Evolutionary conservation across 92 coral and sea anemone species (phyloP), one percentile per base, ranked within the genome.

Genomic region (Pocillopora meandrina): DNA sequence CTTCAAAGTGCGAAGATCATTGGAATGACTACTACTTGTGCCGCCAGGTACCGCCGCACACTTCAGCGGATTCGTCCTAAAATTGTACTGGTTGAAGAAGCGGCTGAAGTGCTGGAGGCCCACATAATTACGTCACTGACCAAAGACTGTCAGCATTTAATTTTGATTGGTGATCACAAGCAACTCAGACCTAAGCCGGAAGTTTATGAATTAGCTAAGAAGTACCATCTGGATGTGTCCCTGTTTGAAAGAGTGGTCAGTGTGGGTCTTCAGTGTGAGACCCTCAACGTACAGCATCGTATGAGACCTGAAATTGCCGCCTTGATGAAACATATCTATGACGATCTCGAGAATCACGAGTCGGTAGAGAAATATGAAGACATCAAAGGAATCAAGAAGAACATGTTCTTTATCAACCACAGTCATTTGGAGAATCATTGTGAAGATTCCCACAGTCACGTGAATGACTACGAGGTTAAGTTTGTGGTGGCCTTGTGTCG

Each of bases 91-190:
- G 88, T 93, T 19, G 98, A 95, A 82, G 98, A 95, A 84, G 98
- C 98, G 15, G 96, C 98, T 56, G 98, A 95, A 57, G 92, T 95
- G 65, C 90, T 95, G 71, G 98, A 95, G 91, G 98, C 95, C 80
- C 98, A 95, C 80, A 82, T 91, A 21, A 84, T 95, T 75, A 92
- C 93, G 73, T 90, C 95, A 23, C 85, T 95, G 58, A 91, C 92
- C 12, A 82, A 87, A 19, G 90, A 81, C 35, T 92, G 98, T 74
- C 90, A 93, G 61, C 98, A 95, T 64, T 76, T 93, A 85, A 92
- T 95, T 82, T 93, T 95, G 70, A 95, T 95, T 82, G 98, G 98
- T 55, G 96, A 95, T 71, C 98, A 95, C 75, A 92, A 93, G 79
- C 98, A 95, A 69, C 90, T 95, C 4, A 88, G 98, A 62, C 98